A percentile compares a stretch with the other conserved stretches of the same genome.
Evolutionary conservation across 2,888 invertebrate genomes (phyloP).

Genomic region (Rhabditoides inermis): DNA sequence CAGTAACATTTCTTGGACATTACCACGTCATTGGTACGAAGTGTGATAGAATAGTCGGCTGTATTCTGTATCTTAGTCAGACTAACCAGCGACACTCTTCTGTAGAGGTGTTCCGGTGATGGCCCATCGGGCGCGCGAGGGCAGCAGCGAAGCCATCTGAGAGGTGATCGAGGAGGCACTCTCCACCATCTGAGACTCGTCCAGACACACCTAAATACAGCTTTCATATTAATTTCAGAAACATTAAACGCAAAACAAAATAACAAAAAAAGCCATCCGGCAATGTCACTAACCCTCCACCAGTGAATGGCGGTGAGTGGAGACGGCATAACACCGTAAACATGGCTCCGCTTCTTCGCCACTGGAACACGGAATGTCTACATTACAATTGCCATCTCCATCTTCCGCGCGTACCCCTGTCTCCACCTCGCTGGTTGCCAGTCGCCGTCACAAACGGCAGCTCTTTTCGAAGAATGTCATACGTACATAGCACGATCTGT

Average conservation of each 20-base stretch:
- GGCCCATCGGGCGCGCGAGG: slow-evolving; percentile 65
- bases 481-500: slow-evolving; percentile 70
- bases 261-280: not conserved
- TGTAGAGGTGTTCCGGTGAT: slow-evolving; percentile 69
- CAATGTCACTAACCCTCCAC: slow-evolving; percentile 64
- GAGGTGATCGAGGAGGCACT: slow-evolving; percentile 60
- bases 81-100: slow-evolving; percentile 58
- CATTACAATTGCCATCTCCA: too few species aligned
- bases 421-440: too few species aligned
- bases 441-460: slow-evolving; percentile 61
- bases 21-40: not conserved
- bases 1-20: not conserved
- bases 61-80: slow-evolving; percentile 12
- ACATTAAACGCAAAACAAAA: not conserved
- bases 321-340: slow-evolving; percentile 62
- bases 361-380: too few species aligned
- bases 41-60: slow-evolving; percentile 6
- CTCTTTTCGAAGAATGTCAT: slow-evolving; percentile 63
- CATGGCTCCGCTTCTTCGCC: too few species aligned
- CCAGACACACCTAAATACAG: slow-evolving; percentile 53
- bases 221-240: not conserved
- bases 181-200: slow-evolving; percentile 75
- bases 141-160: slow-evolving; percentile 62
- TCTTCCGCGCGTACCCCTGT: too few species aligned
- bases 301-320: slow-evolving; percentile 67